Base-by-base conservation (phyloP, 2,888 invertebrate species). In the Beris morrisii region DNA sequence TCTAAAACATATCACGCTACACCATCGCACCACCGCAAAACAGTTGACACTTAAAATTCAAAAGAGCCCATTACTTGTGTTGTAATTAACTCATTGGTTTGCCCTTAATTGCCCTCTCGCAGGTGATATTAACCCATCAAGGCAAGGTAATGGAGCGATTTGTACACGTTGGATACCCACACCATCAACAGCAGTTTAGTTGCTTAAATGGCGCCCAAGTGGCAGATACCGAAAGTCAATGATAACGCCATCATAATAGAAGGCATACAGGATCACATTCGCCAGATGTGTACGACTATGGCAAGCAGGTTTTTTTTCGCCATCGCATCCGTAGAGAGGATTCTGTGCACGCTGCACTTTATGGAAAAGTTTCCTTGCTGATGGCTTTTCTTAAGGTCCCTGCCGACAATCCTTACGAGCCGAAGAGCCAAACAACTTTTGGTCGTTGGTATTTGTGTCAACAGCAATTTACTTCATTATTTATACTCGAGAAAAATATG, bases 391-490 rank as follows among this genome's bases (percentile, higher is more conserved):
- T 61, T 61, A 38, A 50, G 61, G 32, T 52, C 50, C 43, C 61
- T 61, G 43, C 43, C 52, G 52, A 52, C 50, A 50, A 52, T 50
- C 50, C 15, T 13, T 48, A 50, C 9, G 46, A 46, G 4, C 46
- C 44, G 30, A 63, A 53, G 28, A 64, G 54, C 12, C 53, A 64
- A 64, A 45, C 45, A 64, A 31, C 55, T 22, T 64, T 57, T 68
- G 44, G 66, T 66, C 57, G 61, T 57, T 68, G 68, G 65, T 63
- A 66, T 68, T 65, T 66, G 68, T 68, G 68, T 68, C 68, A 66
- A 68, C 66, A 68, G 57, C 68, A 68, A 68, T 68, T 68, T 68
- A 68, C 68, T 65, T 68, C 68, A 68, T 68, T 68, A 68, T 68
- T 65, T 68, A 59, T 66, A 66, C 68, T 68, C 66, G 65, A 66